Base-by-base conservation (phyloP, 2,113 vertebrate genomes). In the Blennius ocellaris region DNA sequence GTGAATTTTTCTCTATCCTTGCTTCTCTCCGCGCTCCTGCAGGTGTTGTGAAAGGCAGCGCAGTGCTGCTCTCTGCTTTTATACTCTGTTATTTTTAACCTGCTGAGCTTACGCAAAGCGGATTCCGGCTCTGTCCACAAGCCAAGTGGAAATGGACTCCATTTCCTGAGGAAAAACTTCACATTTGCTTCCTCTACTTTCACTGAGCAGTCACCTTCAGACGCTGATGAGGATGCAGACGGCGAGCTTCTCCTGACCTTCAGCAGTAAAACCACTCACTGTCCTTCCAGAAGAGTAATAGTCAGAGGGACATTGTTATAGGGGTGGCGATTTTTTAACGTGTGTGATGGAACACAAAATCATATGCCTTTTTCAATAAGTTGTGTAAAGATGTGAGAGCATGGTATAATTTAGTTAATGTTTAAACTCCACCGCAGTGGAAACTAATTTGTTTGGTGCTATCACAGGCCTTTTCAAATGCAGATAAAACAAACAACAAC, bases 21-120 rank as follows among this genome's bases (percentile, higher is more conserved):
- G 38, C 49, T 15, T 14, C 56, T 15, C 11, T 12, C 5, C 36
- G 5, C 1, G 43, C 58, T 63, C 9, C 50, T 48, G 80, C 86
- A 83, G 80, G 54, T 85, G 83, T 6, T 69, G 43, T 88, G 82
- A 60, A 2, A 44, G 16, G 48, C 80, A 47, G 52, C 3, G 38
- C 56, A 72, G 78, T 61, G 76, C 56, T 75, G 70, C 76, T 53
- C 73, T 55, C 66, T 63, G 80, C 82, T 51, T 93, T 92, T 94
- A 93, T 94, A 94, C 83, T 63, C 73, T 2, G 84, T 71, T 94
- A 94, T 94, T 93, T 94, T 91, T 92, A 91, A 58, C 74, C 65
- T 0, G 9, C 57, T 7, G 49, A 48, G 63, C 75, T 81, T 91
- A 92, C 89, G 92, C 86, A 92, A 80, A 86, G 84, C 76, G 49